phyloP scores from a whole-genome alignment of 2,888 invertebrate species.

The Drosophila picticornis region DNA sequence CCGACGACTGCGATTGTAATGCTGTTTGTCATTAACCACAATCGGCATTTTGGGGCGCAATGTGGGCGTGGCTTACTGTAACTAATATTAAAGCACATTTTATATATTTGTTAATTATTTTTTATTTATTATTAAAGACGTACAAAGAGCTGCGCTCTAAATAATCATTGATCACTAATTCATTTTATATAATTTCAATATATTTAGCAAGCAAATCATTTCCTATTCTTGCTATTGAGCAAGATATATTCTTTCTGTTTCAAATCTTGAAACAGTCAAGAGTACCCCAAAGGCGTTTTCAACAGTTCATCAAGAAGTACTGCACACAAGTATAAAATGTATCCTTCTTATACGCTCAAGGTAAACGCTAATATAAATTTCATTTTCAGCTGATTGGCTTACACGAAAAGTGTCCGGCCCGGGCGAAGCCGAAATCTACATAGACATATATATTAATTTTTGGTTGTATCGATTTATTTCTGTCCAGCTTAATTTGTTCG shows the following conservation, averaged over 20 bases:
- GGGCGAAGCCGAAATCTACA: not conserved
- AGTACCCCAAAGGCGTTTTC: not conserved
- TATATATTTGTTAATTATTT: not conserved
- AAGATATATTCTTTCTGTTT: not conserved
- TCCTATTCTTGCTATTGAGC: not conserved
- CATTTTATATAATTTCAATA: not conserved
- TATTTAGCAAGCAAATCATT: not conserved
- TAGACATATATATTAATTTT: not conserved
- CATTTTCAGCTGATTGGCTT: no score
- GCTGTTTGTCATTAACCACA: slow-evolving; percentile 45
- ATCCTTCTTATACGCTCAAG: not conserved
- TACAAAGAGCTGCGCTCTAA: not conserved
- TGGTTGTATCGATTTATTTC: not conserved
- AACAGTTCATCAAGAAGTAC: not conserved
- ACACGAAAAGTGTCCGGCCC: not conserved
- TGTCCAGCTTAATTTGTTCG: not conserved
- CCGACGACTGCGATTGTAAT: slow-evolving; percentile 1
- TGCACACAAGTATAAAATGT: not conserved
- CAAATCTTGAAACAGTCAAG: not conserved
- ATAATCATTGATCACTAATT: not conserved
- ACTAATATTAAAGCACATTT: slow-evolving; percentile 1
- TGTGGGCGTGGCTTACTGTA: not conserved
- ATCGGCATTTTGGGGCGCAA: slow-evolving; percentile 1
- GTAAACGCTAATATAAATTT: not conserved
- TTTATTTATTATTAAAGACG: not conserved